These are phyloP conservation scores for Argentina silus DNA, from an alignment of 2,797 vertebrate species.

Conservation along the genomic window DNA sequence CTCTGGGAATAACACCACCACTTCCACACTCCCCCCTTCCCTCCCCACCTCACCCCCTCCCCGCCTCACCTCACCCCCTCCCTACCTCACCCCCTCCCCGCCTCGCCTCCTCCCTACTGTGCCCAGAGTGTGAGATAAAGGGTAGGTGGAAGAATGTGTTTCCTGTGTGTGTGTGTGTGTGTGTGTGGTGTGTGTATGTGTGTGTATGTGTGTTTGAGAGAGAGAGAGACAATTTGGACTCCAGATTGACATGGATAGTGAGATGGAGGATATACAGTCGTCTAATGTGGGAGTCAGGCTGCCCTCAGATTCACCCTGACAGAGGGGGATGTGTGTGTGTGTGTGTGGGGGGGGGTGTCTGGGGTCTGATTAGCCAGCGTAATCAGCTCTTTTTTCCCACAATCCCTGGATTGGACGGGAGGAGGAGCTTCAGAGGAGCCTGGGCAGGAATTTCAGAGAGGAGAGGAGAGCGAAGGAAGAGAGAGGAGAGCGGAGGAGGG, in stretches of 20 bases:
- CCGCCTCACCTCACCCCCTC: background rate
- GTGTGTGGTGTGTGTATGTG: too few species aligned
- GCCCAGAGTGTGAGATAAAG: background rate
- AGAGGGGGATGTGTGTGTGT: background rate
- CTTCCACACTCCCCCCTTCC: too few species aligned
- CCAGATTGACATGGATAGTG: constrained; percentile 1
- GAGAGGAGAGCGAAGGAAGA: background rate
- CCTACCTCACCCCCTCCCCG: background rate
- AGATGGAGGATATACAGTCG: too few species aligned
- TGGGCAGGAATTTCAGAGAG: constrained; percentile 33
- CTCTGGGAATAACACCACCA: constrained; percentile 77
- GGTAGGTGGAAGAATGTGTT: constrained; percentile 5
- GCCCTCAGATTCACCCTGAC: constrained; percentile 36
- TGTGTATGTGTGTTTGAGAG: too few species aligned
- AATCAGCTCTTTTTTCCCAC: constrained; percentile 52
- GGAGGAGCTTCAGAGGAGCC: constrained; percentile 42
- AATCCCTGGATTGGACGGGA: constrained; percentile 42
- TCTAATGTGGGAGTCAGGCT: constrained; percentile 34
- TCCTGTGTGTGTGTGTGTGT: too few species aligned
- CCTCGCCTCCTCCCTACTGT: background rate
- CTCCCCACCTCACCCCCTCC: too few species aligned
- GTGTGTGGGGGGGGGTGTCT: constrained; percentile 15
- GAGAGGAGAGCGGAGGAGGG: background rate
- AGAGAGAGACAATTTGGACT: too few species aligned
- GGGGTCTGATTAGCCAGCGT: constrained; percentile 46